A percentile compares a stretch with the other conserved stretches of the same genome.
These are phyloP conservation scores for Taurulus bubalis DNA, from an alignment of 2,113 vertebrate species.

Conservation along the genomic window DNA sequence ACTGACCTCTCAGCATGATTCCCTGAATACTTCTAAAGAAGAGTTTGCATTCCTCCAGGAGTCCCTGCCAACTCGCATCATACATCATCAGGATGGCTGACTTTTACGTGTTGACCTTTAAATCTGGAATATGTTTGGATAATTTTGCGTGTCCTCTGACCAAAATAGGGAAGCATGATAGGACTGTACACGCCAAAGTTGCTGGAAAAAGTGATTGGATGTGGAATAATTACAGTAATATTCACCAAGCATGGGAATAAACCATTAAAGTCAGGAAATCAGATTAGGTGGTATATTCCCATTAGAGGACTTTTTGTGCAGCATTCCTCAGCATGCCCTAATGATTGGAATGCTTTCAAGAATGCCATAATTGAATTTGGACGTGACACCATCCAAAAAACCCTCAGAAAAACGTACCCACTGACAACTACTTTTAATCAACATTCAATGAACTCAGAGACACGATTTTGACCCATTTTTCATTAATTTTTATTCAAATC, in stretches of 20 bases:
- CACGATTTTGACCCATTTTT: not conserved
- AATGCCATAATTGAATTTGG: conserved; percentile 3
- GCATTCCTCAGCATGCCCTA: conserved; percentile 35
- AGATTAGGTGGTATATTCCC: conserved; percentile 29
- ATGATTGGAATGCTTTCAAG: conserved; percentile 18
- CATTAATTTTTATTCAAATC: conserved; percentile 79
- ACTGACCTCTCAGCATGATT: conserved; percentile 43
- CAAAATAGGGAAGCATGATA: conserved; percentile 15
- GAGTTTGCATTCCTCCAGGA: conserved; percentile 55
- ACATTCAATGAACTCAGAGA: conserved; percentile 4
- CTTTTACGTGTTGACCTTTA: conserved; percentile 20
- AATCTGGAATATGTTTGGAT: not conserved
- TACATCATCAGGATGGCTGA: conserved; percentile 17
- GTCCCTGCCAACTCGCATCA: conserved; percentile 41
- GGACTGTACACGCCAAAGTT: not conserved
- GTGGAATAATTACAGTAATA: conserved; percentile 2
- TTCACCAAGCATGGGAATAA: not conserved
- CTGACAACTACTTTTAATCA: too few relatives aligned
- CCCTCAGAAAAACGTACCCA: accelerated
- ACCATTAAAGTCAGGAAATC: conserved; percentile 37
- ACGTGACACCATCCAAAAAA: not conserved
- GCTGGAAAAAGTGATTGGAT: conserved; percentile 1
- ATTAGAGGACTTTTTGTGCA: conserved; percentile 4
- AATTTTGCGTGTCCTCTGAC: not conserved
- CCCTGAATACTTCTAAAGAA: not conserved